Base-by-base conservation (phyloP, 1,140 invertebrate species). In the Drosophila ogumai region DNA sequence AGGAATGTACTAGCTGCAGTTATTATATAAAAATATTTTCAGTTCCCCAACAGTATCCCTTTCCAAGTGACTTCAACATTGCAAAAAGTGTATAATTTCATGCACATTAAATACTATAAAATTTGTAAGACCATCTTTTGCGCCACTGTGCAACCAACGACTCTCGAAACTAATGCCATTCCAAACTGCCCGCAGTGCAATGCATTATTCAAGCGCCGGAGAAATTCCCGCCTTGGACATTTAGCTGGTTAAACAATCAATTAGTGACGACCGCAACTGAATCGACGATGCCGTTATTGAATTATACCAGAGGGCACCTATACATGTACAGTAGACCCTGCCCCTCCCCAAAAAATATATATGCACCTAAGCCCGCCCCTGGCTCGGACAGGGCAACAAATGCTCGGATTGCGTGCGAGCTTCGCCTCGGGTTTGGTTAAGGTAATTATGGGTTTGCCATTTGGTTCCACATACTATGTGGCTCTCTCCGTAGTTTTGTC, bases 181-280 rank as follows among this genome's bases (percentile, higher is more conserved):
- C 41, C 40, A 60, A 19, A 32, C 57, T 50, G 44, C 68, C 57
- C 61, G 67, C 40, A 57, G 63, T 55, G 58, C 56, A 46, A 78
- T 86, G 68, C 82, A 85, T 86, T 86, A 85, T 86, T 86, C 68
- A 86, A 71, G 50, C 43, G 31, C 28, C 41, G 40, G 65, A 69
- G 57, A 74, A 86, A 75, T 55, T 64, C 63, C 79, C 69, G 46
- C 58, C 82, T 63, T 44, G 31, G 47, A 57, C 52, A 66, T 87
- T 88, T 80, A 88, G 64, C 52, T 84, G 60, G 82, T 77, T 76
- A 77, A 84, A 80, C 68, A 87, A 88, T 90, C 84, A 87, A 87
- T 87, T 87, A 87, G 72, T 63, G 59, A 41, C 41, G 59, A 65
- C 60, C 63, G 67, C 54, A 84, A 66, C 47, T 88, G 77, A 74